phyloP scores from a whole-genome alignment of 2,888 invertebrate species.

The Rhaphigaster nebulosa region DNA sequence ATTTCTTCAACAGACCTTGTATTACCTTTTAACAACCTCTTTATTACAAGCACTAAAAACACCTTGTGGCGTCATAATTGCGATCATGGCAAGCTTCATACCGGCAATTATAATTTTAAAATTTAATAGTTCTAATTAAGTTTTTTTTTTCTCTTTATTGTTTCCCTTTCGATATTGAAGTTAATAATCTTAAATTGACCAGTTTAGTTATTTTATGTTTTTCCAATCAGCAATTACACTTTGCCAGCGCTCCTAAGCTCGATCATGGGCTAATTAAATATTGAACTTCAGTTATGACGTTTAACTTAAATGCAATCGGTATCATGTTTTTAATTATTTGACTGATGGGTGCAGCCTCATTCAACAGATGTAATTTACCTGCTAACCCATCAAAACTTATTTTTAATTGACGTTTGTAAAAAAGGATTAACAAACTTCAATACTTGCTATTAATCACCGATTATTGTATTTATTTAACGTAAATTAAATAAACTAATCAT shows the following conservation, averaged over 20 bases:
- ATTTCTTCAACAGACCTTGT: slow-evolving; percentile 4
- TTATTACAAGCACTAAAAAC: slow-evolving; percentile 27
- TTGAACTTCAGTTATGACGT: background rate
- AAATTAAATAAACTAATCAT: no score
- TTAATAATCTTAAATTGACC: background rate
- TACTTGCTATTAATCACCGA: no score
- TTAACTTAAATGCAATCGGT: background rate
- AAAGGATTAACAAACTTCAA: no score
- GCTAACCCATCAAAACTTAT: background rate
- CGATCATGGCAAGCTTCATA: background rate
- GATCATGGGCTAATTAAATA: background rate
- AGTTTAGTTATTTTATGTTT: slow-evolving; percentile 11
- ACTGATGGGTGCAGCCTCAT: background rate
- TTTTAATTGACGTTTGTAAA: no score
- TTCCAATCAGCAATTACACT: slow-evolving; percentile 29
- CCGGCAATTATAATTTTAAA: slow-evolving; percentile 30
- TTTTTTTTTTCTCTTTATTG: background rate
- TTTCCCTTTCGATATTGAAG: background rate
- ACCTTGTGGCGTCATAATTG: background rate
- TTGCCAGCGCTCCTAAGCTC: background rate
- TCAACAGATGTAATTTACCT: background rate
- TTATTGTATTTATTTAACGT: no score
- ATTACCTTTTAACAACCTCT: slow-evolving; percentile 1
- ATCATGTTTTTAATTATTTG: background rate
- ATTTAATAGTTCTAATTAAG: slow-evolving; percentile 14